Evolutionary conservation across 1,140 invertebrate genomes (phyloP).

Genomic region (Globodera ellingtonae): DNA sequence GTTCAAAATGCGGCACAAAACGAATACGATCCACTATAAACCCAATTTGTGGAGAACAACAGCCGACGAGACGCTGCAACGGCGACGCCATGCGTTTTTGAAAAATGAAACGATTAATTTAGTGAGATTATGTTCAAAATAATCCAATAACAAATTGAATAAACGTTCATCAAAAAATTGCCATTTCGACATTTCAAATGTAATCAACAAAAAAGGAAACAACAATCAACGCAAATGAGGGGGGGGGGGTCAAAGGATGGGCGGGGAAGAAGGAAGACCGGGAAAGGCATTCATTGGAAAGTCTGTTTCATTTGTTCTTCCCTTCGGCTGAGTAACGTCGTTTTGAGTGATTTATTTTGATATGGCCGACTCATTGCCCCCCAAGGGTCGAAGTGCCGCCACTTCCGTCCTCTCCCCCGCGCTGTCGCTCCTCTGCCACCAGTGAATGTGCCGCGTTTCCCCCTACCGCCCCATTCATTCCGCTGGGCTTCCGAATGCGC

Average conservation of each 20-base stretch:
- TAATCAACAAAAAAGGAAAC: background rate
- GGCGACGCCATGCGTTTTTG: conserved; percentile 9
- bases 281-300: background rate
- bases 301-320: too few species aligned
- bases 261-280: background rate
- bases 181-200: background rate
- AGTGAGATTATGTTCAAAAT: background rate
- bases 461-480: conserved; percentile 16
- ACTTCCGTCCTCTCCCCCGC: background rate
- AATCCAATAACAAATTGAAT: background rate
- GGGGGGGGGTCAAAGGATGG: too few species aligned
- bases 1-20: conserved; percentile 59
- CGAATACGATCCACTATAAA: conserved; percentile 42
- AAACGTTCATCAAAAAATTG: conserved; percentile 14
- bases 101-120: background rate
- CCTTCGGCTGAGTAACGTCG: too few species aligned
- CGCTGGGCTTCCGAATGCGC: conserved; percentile 28
- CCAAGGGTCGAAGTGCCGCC: too few species aligned
- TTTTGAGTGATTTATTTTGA: too few species aligned
- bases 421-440: background rate
- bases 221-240: background rate
- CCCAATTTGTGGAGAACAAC: conserved; percentile 30
- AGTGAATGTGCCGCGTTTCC: conserved; percentile 8
- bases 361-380: background rate
- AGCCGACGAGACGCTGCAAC: conserved; percentile 6